Base-by-base conservation (phyloP, 2,797 vertebrate genomes). In the Hafferia zeledoni region DNA sequence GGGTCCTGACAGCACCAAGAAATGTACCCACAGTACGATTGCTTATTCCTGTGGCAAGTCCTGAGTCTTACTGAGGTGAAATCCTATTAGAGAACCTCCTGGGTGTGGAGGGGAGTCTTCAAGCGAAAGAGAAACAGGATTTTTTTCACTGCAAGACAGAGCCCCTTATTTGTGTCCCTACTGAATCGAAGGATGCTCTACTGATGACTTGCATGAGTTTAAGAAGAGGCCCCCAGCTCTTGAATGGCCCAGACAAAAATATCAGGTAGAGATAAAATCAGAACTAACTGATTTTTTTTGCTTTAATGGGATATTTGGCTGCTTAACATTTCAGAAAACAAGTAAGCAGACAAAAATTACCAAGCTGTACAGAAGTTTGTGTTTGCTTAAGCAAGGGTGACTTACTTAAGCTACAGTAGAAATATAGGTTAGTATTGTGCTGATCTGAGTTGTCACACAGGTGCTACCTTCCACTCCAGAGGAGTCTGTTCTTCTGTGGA, bases 1-100 rank as follows among this genome's bases (percentile, higher is more conserved):
- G 35, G 18, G 53, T n/a, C 19, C 35, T 23, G 39, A 9, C 0
- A 1, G n/a, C n/a, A 23, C 53, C 35, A 15, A 23, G 46, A 64
- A 69, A 64, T 10, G 15, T 23, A 20, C 12, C 10, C 6, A 5
- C 27, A 16, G 27, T 30, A 22, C 25, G 43, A 7, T 5, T 49
- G 31, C 13, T 56, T 60, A 4, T 70, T 86, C 50, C 47, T 55
- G 0, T 56, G 53, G 46, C 31, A 35, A n/a, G 25, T n/a, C 22
- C n/a, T n/a, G n/a, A 59, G 13, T 50, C 17, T 83, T 63, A 17
- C 22, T 56, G 63, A 39, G 37, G 31, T n/a, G 55, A 77, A 77
- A 41, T 57, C 20, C 1, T 1, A 13, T 57, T 61, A 65, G 18
- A 47, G 74, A 71, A 68, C 35, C 16, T 68, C 17, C 53, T 65